These are phyloP conservation scores for Cygnus olor DNA, from an alignment of 2,797 vertebrate genomes.

Conservation along the genomic window DNA sequence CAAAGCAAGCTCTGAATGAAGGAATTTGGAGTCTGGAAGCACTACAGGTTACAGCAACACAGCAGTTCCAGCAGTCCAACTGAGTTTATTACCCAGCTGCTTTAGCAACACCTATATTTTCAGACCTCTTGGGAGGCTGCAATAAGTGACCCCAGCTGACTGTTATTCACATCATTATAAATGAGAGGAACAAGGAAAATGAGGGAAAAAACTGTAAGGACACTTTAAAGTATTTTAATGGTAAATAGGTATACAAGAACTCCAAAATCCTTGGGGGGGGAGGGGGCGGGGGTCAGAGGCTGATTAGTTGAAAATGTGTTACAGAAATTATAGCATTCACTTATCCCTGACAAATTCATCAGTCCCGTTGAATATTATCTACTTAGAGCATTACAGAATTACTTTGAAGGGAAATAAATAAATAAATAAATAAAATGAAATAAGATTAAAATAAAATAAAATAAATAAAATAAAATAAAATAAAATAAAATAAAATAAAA, in stretches of 20 bases:
- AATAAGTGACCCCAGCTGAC: neutral
- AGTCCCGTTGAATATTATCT: neutral
- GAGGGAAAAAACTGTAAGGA: neutral
- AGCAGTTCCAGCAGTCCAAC: too few species aligned
- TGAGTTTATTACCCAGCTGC: neutral
- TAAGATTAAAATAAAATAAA: neutral
- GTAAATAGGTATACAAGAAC: neutral
- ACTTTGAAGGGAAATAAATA: neutral
- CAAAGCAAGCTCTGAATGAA: neutral
- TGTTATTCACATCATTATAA: rapidly evolving
- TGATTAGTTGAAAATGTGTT: neutral
- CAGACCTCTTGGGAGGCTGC: neutral
- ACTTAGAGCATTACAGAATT: neutral
- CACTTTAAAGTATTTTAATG: neutral
- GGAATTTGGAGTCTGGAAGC: neutral
- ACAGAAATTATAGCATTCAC: neutral
- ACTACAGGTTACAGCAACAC: neutral
- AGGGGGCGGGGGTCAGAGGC: neutral
- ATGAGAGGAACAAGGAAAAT: neutral
- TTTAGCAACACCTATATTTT: neutral
- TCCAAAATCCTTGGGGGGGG: neutral
- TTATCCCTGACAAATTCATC: neutral
- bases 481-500: neutral
- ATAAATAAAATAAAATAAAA: neutral
- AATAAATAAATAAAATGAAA: neutral